Base-by-base conservation (phyloP, 2,888 invertebrate species). In the Mythimna lalbum region DNA sequence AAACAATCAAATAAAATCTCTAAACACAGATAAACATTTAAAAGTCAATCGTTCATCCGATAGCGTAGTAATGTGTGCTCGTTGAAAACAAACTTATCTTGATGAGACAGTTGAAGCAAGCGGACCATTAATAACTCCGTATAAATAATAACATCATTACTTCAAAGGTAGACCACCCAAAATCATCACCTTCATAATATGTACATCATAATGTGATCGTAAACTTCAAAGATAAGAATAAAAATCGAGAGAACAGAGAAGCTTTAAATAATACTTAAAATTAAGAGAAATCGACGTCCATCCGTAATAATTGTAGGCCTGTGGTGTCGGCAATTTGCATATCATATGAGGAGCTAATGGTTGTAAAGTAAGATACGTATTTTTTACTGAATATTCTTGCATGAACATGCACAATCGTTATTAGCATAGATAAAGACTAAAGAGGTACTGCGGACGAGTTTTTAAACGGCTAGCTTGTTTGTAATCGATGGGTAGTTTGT, bases 71-170 rank as follows among this genome's bases (percentile, higher is more conserved):
- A 95, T 95, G 94, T 94, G 90, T 91, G 89, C 89, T 92, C 90
- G 89, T 92, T 92, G 93, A 91, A 92, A 93, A 92, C 93, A 93
- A 91, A 94, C 93, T 92, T 93, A 95, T 95, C 94, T 94, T 92
- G 94, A 94, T 94, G 93, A 94, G 92, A 92, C 93, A 91, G 91
- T 92, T 92, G 88, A 87, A 84, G 80, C 82, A 63, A 86, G 82
- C 87, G 83, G 81, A 90, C 89, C 94, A 95, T 95, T 95, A 95
- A 95, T 95, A 95, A 94, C 88, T 87, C 87, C 87, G 71, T 92
- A 93, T 92, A 93, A 92, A 94, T 95, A 95, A 94, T 93, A 94
- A 94, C 94, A 94, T 95, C 93, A 93, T 94, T 95, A 92, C 91
- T 88, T 90, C 81, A 86, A 88, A 90, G 83, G 74, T 72, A 88